Evolutionary conservation across 30 jellyfish, hydroid and myxozoan genomes (phyloP), one percentile per base, ranked within the genome.

Genomic region (Aurelia aurita complex sp. Pacific): DNA sequence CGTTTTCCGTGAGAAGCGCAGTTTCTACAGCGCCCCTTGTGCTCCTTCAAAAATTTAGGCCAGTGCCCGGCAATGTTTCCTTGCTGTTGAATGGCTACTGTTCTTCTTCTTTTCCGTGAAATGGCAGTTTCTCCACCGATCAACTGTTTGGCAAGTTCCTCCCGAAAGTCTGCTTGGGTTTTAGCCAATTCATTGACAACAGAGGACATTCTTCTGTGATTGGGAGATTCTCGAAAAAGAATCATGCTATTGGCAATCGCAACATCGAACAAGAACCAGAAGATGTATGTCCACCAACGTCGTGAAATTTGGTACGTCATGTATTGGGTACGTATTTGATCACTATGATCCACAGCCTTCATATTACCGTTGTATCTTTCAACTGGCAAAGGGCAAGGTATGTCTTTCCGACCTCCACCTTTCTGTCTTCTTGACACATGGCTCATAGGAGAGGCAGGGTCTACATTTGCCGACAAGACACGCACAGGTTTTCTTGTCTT

Each of bases 231-330:
- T 19, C 1, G 36, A 67, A 67, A 67, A n/a, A 67, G 77, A 33
- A 67, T 67, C 17, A n/a, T 2, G 36, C 46, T 13, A 15, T 67
- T 67, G n/a, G 77, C 77, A 16, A 67, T 33, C 36, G 46, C 46
- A 16, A 67, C 19, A 67, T 0, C 77, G 8, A 60, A 60, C 32
- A 60, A 19, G 11, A 60, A 60, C 69, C 69, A 60, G 69, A 60
- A 60, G 8, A 67, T 34, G 46, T 67, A 67, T n/a, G 63, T 67
- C 77, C 77, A 67, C 77, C 77, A 15, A 67, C 77, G 77, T 5
- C 34, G 5, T 2, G 46, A 67, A 1, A 2, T 18, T 16, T 0
- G 50, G 50, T 38, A 38, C 0, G 50, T 38, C 50, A 38, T 38
- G 50, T 38, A 38, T 38, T 38, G 50, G 3, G 50, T 38, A 38